phyloP scores from a whole-genome alignment of 2,888 invertebrate species.

The Eumacrocentrus americanus region DNA sequence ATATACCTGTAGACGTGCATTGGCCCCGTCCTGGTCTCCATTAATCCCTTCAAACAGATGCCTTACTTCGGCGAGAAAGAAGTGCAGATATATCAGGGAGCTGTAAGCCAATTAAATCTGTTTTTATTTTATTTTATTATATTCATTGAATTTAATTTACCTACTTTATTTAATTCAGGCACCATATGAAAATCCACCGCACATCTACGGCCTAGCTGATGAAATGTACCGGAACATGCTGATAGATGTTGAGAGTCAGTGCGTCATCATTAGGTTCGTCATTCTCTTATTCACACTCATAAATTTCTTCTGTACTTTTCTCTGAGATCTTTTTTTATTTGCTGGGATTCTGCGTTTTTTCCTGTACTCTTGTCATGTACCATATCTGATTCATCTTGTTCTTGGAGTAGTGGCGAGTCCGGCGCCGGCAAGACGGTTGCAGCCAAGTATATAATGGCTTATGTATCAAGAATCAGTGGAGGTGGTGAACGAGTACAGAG shows the following conservation, averaged over 20 bases:
- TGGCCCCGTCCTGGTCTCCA: constrained; percentile 69
- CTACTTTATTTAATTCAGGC: constrained; percentile 62
- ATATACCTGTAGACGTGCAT: constrained; percentile 65
- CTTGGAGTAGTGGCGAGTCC: constrained; percentile 66
- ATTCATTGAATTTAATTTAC: constrained; percentile 48
- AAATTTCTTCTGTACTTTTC: not conserved
- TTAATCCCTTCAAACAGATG: constrained; percentile 71
- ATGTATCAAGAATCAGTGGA: constrained; percentile 70
- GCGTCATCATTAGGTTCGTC: constrained; percentile 72
- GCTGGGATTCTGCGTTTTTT: no score
- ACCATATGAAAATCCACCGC: constrained; percentile 74
- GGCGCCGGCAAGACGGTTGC: constrained; percentile 74
- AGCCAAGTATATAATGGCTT: constrained; percentile 73
- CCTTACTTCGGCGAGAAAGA: constrained; percentile 71
- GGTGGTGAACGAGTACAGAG: constrained; percentile 69
- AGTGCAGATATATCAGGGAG: constrained; percentile 66
- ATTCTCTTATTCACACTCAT: not conserved
- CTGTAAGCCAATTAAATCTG: constrained; percentile 63
- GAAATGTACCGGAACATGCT: constrained; percentile 76
- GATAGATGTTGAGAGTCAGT: constrained; percentile 73
- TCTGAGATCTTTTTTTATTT: not conserved
- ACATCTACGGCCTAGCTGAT: constrained; percentile 72
- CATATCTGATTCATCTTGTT: constrained; percentile 26
- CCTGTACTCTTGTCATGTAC: constrained; percentile 7
- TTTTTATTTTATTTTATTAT: constrained; percentile 3